Percentiles rank a stretch among this genome's conserved stretches.
Conservation (phyloP, 2,797 vertebrate genomes). For the Erpetoichthys calabaricus region DNA sequence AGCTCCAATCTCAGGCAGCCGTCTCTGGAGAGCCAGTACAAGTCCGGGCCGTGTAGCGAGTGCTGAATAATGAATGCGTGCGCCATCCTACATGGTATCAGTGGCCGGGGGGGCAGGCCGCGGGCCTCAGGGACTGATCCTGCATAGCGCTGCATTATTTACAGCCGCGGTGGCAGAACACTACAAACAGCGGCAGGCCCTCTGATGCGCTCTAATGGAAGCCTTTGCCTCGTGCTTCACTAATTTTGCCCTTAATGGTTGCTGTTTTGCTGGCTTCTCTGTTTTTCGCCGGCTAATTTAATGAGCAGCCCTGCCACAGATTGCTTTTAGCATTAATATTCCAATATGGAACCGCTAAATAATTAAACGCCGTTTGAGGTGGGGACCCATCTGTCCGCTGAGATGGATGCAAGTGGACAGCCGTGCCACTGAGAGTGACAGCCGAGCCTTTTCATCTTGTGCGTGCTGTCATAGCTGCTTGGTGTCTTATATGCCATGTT, state of each 20-base stretch:
- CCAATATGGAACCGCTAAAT: slow-evolving; percentile 64
- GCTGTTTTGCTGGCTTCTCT: slow-evolving; percentile 23
- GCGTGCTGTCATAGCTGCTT: too few relatives aligned
- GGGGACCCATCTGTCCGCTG: slow-evolving; percentile 55
- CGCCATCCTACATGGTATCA: too few relatives aligned
- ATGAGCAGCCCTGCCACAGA: slow-evolving; percentile 50
- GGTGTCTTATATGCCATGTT: too few relatives aligned
- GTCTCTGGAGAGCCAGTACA: not conserved
- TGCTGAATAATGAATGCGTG: not conserved
- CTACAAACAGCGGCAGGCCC: too few relatives aligned
- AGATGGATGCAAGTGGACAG: slow-evolving; percentile 16
- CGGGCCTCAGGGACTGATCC: too few relatives aligned
- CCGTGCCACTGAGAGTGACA: not conserved
- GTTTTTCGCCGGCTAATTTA: slow-evolving; percentile 49
- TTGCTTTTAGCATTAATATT: slow-evolving; percentile 88
- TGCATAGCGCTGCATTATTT: too few relatives aligned
- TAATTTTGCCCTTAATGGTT: slow-evolving; percentile 65
- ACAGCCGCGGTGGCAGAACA: too few relatives aligned
- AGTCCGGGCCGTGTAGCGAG: not conserved
- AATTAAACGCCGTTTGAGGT: slow-evolving; percentile 64
- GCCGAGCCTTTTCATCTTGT: not conserved
- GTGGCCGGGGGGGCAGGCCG: too few relatives aligned
- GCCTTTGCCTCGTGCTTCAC: slow-evolving; percentile 53
- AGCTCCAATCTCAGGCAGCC: too few relatives aligned
- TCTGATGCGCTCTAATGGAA: slow-evolving; percentile 52